Evolutionary conservation across 35 echinoderm and acorn worm genomes (phyloP).

Genomic region (Hemicentrotus pulcherrimus): DNA sequence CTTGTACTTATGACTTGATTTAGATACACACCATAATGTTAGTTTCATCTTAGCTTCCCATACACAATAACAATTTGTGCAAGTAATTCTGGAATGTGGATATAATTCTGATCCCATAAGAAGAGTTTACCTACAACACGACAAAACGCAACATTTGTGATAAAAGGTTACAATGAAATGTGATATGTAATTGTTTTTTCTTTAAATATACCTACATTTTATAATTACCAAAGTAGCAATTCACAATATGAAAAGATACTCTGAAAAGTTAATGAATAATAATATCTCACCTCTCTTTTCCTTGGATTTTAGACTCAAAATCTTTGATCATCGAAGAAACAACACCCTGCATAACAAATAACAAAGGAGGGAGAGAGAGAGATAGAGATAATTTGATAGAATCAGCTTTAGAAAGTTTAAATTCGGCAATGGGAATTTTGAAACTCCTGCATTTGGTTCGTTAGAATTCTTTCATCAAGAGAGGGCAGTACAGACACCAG

Average conservation of each 20-base stretch:
- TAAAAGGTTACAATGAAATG: neutral
- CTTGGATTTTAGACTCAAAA: slow-evolving; percentile 83
- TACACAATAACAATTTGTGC: neutral
- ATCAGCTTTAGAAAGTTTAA: neutral
- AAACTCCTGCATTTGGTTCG: too few relatives aligned
- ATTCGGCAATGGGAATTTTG: too few relatives aligned
- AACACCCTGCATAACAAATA: slow-evolving; percentile 70
- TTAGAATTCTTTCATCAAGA: too few relatives aligned
- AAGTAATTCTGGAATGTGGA: neutral
- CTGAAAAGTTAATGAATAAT: neutral
- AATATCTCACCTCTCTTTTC: slow-evolving; percentile 89
- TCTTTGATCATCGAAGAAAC: slow-evolving; percentile 98
- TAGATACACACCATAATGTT: neutral
- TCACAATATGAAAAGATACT: neutral
- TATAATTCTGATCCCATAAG: neutral
- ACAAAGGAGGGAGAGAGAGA: neutral
- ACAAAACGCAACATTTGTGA: neutral
- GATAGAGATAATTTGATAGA: neutral
- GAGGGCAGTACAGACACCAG: too few relatives aligned
- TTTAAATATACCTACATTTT: neutral
- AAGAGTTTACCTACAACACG: neutral
- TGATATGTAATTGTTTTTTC: neutral
- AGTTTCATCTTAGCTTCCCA: neutral
- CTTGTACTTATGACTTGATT: neutral
- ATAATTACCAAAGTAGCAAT: neutral